A percentile compares a stretch with the other conserved stretches of the same genome.
phyloP scores from a whole-genome alignment of 2,113 vertebrate species.

The Apodemus sylvaticus region DNA sequence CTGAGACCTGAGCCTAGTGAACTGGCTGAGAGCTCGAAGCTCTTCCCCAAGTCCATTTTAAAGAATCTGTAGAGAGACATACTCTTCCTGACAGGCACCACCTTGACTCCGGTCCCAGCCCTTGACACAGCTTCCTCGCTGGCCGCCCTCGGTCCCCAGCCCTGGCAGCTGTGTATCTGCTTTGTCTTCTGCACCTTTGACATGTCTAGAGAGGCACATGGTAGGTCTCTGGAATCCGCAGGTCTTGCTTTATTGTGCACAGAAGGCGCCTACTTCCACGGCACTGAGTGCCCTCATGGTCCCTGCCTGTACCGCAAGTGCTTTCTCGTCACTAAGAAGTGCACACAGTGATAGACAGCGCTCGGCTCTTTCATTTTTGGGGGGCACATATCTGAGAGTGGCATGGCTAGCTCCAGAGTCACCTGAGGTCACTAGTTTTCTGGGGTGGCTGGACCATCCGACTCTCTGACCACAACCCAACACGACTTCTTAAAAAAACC shows the following conservation, averaged over 20 bases:
- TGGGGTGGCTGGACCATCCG: background rate
- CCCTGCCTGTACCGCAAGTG: background rate
- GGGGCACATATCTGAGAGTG: rapidly evolving
- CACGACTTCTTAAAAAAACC: background rate
- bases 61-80: background rate
- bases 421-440: background rate
- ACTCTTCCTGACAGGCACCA: background rate
- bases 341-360: background rate
- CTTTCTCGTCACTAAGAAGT: background rate
- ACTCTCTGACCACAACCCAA: rapidly evolving
- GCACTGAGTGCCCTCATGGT: background rate
- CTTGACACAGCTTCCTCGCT: background rate
- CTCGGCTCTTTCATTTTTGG: background rate
- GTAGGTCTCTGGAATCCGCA: background rate
- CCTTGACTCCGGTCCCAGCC: no score
- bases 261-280: background rate
- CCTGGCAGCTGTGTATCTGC: background rate
- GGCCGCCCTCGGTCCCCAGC: background rate
- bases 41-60: background rate
- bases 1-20: background rate
- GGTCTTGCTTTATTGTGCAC: background rate
- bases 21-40: background rate
- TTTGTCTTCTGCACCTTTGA: background rate
- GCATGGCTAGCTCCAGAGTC: no score
- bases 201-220: background rate